Evolutionary conservation across 2,888 invertebrate species (phyloP).

Genomic region (Alloscopus bannaensis): DNA sequence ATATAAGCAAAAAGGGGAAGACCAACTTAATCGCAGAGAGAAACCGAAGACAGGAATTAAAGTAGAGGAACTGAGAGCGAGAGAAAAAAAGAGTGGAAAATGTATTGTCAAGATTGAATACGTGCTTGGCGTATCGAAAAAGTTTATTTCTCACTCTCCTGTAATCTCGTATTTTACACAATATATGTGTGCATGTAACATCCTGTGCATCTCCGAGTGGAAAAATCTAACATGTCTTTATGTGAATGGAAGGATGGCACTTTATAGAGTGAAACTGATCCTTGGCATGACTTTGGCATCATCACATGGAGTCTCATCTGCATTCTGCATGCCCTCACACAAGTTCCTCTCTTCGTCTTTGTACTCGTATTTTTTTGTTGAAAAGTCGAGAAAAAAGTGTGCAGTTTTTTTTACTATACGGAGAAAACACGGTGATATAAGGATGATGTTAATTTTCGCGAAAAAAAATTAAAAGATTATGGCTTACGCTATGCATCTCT

Average conservation of each 20-base stretch:
- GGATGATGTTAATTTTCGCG: background rate
- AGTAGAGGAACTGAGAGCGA: conserved; percentile 4
- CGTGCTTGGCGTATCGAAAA: conserved; percentile 31
- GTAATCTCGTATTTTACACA: no score
- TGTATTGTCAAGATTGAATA: conserved; percentile 35
- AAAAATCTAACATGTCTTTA: conserved; percentile 43
- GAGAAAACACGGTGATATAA: background rate
- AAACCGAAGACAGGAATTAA: no score
- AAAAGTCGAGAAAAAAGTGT: conserved; percentile 19
- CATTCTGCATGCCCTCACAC: conserved; percentile 4
- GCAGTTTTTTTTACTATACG: background rate
- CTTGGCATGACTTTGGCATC: conserved; percentile 30
- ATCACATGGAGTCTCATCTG: conserved; percentile 26
- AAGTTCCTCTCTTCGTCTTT: background rate
- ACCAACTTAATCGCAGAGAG: conserved; percentile 10
- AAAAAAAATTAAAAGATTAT: no score
- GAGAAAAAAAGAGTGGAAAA: background rate
- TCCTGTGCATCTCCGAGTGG: no score
- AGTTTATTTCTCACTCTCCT: conserved; percentile 1
- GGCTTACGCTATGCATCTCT: no score
- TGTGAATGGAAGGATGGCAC: conserved; percentile 38
- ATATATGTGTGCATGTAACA: no score
- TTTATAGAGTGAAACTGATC: conserved; percentile 35
- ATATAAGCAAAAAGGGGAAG: conserved; percentile 41
- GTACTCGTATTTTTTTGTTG: background rate